Evolutionary conservation across 2,797 vertebrate species (phyloP).

Genomic region (Anolis apletophallus): DNA sequence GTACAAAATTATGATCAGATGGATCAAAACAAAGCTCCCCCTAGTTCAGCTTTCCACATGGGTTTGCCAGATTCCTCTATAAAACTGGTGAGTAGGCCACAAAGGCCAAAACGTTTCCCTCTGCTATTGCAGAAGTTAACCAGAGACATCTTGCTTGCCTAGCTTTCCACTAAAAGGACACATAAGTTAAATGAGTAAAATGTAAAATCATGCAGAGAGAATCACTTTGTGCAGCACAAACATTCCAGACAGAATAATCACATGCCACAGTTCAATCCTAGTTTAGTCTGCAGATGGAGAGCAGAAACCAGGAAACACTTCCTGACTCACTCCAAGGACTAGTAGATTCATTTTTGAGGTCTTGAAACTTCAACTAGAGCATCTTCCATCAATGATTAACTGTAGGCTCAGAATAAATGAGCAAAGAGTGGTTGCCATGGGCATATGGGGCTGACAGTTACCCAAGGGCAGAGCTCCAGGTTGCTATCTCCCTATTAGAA

Average conservation of each 20-base stretch:
- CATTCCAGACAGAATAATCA: not conserved
- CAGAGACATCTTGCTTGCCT: not conserved
- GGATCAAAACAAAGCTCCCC: not conserved
- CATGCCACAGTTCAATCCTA: no score
- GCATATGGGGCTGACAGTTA: not conserved
- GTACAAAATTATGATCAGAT: slow-evolving; percentile 7
- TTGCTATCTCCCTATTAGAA: not conserved
- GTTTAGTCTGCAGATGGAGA: no score
- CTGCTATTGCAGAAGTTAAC: not conserved
- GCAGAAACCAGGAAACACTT: not conserved
- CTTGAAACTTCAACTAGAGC: not conserved
- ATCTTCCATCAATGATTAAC: not conserved
- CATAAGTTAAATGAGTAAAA: not conserved
- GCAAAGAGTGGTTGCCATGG: not conserved
- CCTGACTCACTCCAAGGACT: not conserved
- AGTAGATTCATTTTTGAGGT: not conserved
- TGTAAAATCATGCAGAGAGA: not conserved
- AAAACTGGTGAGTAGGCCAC: not conserved
- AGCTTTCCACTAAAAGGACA: not conserved
- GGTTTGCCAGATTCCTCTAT: not conserved
- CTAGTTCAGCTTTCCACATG: slow-evolving; percentile 1
- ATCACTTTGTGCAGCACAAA: not conserved
- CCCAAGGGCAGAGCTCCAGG: no score
- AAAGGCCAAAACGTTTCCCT: not conserved
- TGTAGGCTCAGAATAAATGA: not conserved